A percentile compares a stretch with the other conserved stretches of the same genome.
These are phyloP conservation scores for Heliconius hermathena DNA, from an alignment of 1,140 invertebrate species.

Conservation along the genomic window DNA sequence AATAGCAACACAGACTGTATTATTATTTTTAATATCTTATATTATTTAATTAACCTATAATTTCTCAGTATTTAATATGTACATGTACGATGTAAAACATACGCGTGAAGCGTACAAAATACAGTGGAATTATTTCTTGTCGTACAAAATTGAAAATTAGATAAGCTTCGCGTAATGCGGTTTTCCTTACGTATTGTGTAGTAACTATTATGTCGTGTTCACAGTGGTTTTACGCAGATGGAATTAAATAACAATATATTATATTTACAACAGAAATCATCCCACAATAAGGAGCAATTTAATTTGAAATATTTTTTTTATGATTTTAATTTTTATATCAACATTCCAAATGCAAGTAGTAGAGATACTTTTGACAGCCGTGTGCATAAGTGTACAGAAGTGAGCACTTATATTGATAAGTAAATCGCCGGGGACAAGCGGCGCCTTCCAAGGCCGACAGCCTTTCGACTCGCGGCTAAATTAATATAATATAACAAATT, in stretches of 20 bases:
- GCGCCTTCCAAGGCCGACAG: slow-evolving; percentile 65
- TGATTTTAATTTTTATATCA: background rate
- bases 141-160: background rate
- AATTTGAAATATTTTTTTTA: background rate
- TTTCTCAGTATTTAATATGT: background rate
- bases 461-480: slow-evolving; percentile 61
- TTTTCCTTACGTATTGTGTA: slow-evolving; percentile 24
- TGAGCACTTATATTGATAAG: slow-evolving; percentile 34
- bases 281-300: background rate
- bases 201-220: slow-evolving; percentile 15
- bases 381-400: slow-evolving; percentile 18
- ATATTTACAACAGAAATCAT: background rate
- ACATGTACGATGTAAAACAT: background rate
- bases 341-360: background rate
- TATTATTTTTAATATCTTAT: background rate
- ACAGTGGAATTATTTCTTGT: slow-evolving; percentile 4
- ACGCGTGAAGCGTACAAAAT: background rate
- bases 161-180: slow-evolving; percentile 15
- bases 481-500: slow-evolving; percentile 64
- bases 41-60: background rate
- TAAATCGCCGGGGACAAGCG: slow-evolving; percentile 39
- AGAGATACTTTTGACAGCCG: slow-evolving; percentile 6
- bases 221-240: background rate
- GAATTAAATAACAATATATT: slow-evolving; percentile 7
- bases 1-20: background rate